A percentile compares a stretch with the other conserved stretches of the same genome.
phyloP scores from a whole-genome alignment of 2,113 vertebrate genomes.

The Axis porcinus region DNA sequence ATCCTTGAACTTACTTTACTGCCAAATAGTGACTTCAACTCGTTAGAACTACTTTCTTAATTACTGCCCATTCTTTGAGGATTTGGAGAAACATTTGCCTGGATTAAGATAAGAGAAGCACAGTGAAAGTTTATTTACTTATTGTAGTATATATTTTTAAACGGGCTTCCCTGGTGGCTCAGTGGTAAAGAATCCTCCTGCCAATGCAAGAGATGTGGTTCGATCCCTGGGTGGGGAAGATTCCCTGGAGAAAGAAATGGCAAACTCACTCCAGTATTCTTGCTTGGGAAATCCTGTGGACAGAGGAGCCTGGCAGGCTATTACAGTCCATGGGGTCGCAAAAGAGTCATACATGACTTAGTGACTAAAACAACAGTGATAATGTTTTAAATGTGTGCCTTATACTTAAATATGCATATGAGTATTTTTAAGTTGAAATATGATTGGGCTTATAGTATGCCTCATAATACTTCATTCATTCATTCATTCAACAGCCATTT shows the following conservation, averaged over 20 bases:
- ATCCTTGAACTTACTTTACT: background rate
- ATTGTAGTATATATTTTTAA: background rate
- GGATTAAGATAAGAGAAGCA: background rate
- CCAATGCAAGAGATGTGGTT: background rate
- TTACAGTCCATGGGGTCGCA: background rate
- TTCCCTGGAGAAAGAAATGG: background rate
- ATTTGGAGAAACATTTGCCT: slow-evolving; percentile 2
- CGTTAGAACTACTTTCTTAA: background rate
- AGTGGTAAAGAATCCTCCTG: background rate
- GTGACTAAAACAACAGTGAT: background rate
- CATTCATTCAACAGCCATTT: background rate
- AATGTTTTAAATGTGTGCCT: background rate
- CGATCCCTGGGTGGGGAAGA: background rate
- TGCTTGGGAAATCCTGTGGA: background rate
- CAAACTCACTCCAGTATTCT: background rate
- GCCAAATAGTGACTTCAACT: background rate
- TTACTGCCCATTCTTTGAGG: background rate
- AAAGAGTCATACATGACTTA: background rate
- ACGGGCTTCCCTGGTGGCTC: background rate
- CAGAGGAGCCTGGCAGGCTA: background rate
- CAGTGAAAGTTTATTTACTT: slow-evolving; percentile 15
- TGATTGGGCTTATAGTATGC: background rate
- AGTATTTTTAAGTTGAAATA: background rate
- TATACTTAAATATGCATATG: background rate
- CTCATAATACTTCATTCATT: background rate